Base-by-base conservation (phyloP, 2,888 invertebrate genomes). In the Unio delphinus region DNA sequence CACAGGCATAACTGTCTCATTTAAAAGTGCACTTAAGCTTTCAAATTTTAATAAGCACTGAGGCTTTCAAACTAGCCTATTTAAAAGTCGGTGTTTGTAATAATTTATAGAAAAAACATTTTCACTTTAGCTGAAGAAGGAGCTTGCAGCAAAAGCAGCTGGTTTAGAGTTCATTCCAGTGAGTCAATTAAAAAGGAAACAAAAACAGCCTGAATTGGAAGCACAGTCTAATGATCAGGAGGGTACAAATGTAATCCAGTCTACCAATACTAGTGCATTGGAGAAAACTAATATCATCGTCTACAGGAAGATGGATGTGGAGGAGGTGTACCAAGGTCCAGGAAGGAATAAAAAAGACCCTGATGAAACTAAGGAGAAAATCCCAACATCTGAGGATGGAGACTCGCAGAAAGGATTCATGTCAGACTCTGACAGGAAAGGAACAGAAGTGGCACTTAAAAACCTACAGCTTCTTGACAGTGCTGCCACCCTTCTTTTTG, bases 141-240 rank as follows among this genome's bases (percentile, higher is more conserved):
- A 90, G 65, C 63, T 88, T 68, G 76, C 83, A 62, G 89, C 89
- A 0, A 80, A 82, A 68, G 87, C 87, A 57, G 86, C 88, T 26
- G 89, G 90, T 7, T 74, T 90, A 30, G 83, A 89, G 69, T 88
- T 89, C 74, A 85, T 90, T 45, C 82, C 88, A 34, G 86, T 86
- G 5, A 76, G 70, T 30, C 73, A 83, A 61, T 74, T 83, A 56
- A 74, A 80, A 64, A 76, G 76, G 18, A 77, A 75, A 26, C 26
- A 55, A 26, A 68, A 64, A n/a, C 64, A 73, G 28, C 45, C 65
- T 59, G 73, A 78, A 54, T 55, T 61, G 57, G 71, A 69, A 11
- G 67, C 71, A 28, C 67, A 65, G 6, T 54, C 71, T 30, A 75
- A 69, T 20, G 71, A 69, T 28, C 75, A 74, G 5, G 61, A 68